Evolutionary conservation across 2,888 invertebrate species (phyloP).

Genomic region (Rhamnusium bicolor): DNA sequence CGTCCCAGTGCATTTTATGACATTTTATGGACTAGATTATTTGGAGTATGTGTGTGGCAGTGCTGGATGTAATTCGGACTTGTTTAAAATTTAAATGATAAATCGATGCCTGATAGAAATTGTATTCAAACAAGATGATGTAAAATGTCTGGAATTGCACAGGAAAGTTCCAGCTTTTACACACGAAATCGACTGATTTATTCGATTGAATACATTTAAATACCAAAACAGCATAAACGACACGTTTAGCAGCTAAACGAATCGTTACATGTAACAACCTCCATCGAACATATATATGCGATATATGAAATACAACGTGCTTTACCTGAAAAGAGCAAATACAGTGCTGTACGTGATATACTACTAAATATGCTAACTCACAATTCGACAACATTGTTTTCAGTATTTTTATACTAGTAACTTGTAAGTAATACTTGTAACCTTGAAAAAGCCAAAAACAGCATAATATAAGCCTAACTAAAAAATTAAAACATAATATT

Average conservation of each 20-base stretch:
- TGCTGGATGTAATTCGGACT: constrained; percentile 34
- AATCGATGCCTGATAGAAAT: constrained; percentile 61
- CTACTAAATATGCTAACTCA: constrained; percentile 34
- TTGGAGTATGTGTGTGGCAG: not conserved
- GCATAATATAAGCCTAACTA: too few relatives aligned
- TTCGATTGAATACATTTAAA: constrained; percentile 64
- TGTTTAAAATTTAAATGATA: constrained; percentile 57
- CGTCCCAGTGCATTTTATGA: too few relatives aligned
- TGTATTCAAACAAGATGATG: constrained; percentile 64
- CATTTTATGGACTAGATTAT: constrained; percentile 12
- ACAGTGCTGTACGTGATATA: constrained; percentile 28
- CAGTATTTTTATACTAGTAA: constrained; percentile 27
- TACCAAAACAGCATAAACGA: constrained; percentile 59
- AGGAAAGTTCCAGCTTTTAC: constrained; percentile 61
- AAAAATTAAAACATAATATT: too few relatives aligned
- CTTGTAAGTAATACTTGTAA: too few relatives aligned
- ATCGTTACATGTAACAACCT: constrained; percentile 48
- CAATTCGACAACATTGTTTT: constrained; percentile 17
- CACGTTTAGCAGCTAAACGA: constrained; percentile 52
- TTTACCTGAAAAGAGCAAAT: constrained; percentile 35
- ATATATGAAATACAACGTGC: constrained; percentile 33
- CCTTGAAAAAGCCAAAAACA: too few relatives aligned
- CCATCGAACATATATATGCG: constrained; percentile 35
- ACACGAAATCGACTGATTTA: constrained; percentile 61
- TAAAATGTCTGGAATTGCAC: constrained; percentile 58